Conservation (phyloP, 2,888 invertebrate genomes). For the Polylopha cassiicola region DNA sequence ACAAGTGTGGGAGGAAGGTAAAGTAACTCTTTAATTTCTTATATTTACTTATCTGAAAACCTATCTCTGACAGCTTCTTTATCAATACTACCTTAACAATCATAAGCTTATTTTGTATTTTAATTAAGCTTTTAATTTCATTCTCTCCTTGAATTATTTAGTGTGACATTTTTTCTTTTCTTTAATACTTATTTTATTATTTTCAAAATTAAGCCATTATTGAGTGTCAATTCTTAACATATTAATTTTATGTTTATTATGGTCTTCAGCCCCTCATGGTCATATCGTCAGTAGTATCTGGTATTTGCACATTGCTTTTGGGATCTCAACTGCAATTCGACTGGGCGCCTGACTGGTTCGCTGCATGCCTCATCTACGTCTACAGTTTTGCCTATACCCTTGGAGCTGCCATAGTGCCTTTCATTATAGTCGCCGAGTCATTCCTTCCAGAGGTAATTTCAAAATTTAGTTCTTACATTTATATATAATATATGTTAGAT, state of each 20-base stretch:
- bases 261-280: slow-evolving; percentile 38
- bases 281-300: slow-evolving; percentile 35
- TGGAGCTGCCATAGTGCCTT: slow-evolving; percentile 57
- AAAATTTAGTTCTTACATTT: no score
- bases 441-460: slow-evolving; percentile 62
- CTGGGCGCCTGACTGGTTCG: slow-evolving; percentile 48
- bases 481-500: no score
- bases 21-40: no score
- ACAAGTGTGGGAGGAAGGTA: slow-evolving; percentile 24
- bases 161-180: no score
- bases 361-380: slow-evolving; percentile 41
- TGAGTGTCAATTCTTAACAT: not conserved
- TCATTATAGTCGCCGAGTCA: slow-evolving; percentile 56
- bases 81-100: no score
- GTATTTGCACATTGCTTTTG: slow-evolving; percentile 39
- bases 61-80: no score
- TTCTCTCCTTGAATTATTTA: no score
- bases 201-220: no score
- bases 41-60: no score
- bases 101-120: no score
- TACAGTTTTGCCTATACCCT: slow-evolving; percentile 53
- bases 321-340: slow-evolving; percentile 42
- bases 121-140: no score
- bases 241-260: slow-evolving; percentile 4
- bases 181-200: no score